A percentile compares a stretch with the other conserved stretches of the same genome.
phyloP scores from a whole-genome alignment of 2,113 vertebrate species.

The Salvelinus sp. region DNA sequence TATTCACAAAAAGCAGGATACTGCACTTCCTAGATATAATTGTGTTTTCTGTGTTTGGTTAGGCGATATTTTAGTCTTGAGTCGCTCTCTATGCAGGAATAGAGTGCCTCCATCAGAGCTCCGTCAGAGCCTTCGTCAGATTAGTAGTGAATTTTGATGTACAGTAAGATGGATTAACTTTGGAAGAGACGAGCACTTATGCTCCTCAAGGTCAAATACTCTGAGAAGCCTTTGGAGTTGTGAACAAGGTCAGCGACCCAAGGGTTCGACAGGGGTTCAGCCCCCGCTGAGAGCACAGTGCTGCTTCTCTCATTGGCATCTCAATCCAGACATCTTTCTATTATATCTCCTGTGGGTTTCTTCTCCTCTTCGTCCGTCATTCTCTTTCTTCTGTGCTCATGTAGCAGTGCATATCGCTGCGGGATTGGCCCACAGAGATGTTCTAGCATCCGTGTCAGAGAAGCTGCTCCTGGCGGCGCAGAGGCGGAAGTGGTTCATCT shows the following conservation, averaged over 20 bases:
- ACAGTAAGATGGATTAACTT: not conserved
- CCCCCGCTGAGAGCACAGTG: not conserved
- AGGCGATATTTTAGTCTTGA: not conserved
- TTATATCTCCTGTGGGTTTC: not conserved
- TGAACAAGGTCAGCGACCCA: conserved; percentile 53
- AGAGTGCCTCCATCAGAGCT: not conserved
- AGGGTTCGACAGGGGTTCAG: conserved; percentile 36
- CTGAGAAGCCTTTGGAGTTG: conserved; percentile 18
- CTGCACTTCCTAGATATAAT: not conserved
- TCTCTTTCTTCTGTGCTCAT: conserved; percentile 19
- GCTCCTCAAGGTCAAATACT: conserved; percentile 11
- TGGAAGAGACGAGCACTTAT: not conserved
- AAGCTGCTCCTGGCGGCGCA: too few relatives aligned
- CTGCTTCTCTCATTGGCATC: not conserved
- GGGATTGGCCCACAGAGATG: too few relatives aligned
- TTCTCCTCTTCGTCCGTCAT: too few relatives aligned
- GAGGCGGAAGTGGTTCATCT: too few relatives aligned
- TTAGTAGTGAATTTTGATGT: too few relatives aligned
- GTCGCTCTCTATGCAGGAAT: not conserved
- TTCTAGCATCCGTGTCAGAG: too few relatives aligned
- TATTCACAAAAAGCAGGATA: conserved; percentile 1
- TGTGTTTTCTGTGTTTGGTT: not conserved
- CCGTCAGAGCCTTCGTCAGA: not conserved
- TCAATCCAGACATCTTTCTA: not conserved
- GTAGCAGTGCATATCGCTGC: too few relatives aligned